These are phyloP conservation scores for Catalaphyllia jardinei DNA, from an alignment of 64 coral and sea anemone genomes.

Conservation along the genomic window DNA sequence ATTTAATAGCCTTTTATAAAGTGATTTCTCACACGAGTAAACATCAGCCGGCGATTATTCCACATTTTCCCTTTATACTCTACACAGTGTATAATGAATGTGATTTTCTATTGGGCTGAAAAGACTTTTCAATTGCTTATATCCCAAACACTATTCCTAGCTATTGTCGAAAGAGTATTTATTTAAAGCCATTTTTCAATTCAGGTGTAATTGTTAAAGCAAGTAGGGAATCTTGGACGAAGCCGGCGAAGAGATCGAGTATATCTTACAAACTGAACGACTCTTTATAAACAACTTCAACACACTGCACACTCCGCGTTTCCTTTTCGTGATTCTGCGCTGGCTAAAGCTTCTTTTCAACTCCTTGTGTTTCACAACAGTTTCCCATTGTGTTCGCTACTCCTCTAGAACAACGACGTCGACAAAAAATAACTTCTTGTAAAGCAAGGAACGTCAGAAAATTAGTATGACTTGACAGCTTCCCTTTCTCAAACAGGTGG, in stretches of 20 bases:
- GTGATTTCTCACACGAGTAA: background rate
- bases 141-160: background rate
- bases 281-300: no score
- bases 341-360: background rate
- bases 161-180: background rate
- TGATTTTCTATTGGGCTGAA: background rate
- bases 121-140: background rate
- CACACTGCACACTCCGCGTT: background rate
- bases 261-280: background rate
- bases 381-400: background rate
- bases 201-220: background rate
- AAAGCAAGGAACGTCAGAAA: background rate
- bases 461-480: constrained; percentile 5
- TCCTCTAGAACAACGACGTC: background rate
- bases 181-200: constrained; percentile 1
- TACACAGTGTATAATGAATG: no score
- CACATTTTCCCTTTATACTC: background rate
- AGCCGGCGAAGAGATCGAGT: background rate
- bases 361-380: background rate
- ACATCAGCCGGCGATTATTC: background rate
- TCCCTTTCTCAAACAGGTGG: constrained; percentile 38
- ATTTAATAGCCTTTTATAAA: background rate
- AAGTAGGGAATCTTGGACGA: background rate
- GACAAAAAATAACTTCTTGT: constrained; percentile 10
- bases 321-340: background rate